A percentile compares a stretch with the other conserved stretches of the same genome.
phyloP scores from a whole-genome alignment of 1,140 invertebrate genomes.

The Scaptomyza pallida region DNA sequence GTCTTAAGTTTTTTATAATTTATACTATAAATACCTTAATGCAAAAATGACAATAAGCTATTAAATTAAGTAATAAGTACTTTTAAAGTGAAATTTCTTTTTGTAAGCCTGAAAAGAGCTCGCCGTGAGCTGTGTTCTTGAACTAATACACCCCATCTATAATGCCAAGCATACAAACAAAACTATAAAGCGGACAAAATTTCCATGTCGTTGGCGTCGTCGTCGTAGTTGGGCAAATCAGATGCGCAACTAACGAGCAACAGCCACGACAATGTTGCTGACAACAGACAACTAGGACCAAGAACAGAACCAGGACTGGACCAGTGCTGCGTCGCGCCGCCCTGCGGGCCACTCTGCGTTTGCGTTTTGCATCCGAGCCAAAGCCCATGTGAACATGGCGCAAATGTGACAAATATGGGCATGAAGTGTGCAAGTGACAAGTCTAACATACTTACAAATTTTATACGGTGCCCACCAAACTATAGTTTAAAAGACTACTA shows the following conservation, averaged over 20 bases:
- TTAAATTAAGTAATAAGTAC: not conserved
- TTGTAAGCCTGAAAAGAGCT: not conserved
- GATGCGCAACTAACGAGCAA: conserved; percentile 76
- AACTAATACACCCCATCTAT: not conserved
- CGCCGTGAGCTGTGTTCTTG: not conserved
- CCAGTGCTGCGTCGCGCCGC: conserved; percentile 34
- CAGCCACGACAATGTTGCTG: conserved; percentile 43
- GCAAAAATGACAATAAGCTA: not conserved
- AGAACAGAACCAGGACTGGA: conserved; percentile 53
- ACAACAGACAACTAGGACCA: conserved; percentile 32
- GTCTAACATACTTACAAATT: conserved; percentile 83
- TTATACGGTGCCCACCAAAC: conserved; percentile 51
- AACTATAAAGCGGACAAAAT: conserved; percentile 63
- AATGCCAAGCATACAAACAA: conserved; percentile 18
- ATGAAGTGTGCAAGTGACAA: conserved; percentile 82
- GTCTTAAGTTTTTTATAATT: no score
- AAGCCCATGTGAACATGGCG: conserved; percentile 66
- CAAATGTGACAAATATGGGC: conserved; percentile 83
- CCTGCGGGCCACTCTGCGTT: conserved; percentile 11
- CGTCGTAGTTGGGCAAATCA: conserved; percentile 77
- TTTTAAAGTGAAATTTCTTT: not conserved
- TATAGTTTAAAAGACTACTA: no score
- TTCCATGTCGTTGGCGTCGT: conserved; percentile 72
- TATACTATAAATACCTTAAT: no score
- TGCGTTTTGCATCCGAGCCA: conserved; percentile 4